These are phyloP conservation scores for Hylaeus volcanicus DNA, from an alignment of 1,140 invertebrate genomes.

Conservation along the genomic window DNA sequence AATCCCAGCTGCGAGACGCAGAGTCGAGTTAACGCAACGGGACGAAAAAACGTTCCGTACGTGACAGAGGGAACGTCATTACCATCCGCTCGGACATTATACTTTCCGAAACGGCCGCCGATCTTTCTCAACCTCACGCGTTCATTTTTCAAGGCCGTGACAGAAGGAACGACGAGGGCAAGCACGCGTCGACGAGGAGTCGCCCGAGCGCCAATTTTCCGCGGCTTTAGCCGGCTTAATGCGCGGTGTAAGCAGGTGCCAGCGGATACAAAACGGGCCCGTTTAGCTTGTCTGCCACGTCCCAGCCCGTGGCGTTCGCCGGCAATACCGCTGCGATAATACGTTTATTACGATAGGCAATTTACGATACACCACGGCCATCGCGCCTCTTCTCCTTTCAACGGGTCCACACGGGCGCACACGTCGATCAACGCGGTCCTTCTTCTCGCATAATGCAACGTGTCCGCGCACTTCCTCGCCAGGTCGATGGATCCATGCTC, in stretches of 20 bases:
- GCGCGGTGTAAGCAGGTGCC: constrained; percentile 60
- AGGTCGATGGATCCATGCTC: not conserved
- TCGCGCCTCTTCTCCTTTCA: constrained; percentile 24
- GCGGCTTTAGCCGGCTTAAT: constrained; percentile 38
- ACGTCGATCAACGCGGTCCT: constrained; percentile 34
- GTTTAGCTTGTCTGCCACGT: constrained; percentile 63
- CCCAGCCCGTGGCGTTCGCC: constrained; percentile 25
- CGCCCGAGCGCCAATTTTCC: constrained; percentile 52
- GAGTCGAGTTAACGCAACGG: not conserved
- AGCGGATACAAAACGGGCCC: constrained; percentile 63
- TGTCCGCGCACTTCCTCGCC: constrained; percentile 45
- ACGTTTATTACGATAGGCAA: constrained; percentile 70
- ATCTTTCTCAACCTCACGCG: constrained; percentile 37
- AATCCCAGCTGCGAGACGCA: not conserved
- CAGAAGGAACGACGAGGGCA: constrained; percentile 4
- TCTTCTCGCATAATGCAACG: not conserved
- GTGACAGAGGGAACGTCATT: constrained; percentile 21
- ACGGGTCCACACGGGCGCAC: not conserved
- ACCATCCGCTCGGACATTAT: constrained; percentile 30
- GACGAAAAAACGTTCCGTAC: not conserved
- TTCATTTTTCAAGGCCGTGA: constrained; percentile 39
- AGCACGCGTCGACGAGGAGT: constrained; percentile 9
- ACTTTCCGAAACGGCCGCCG: constrained; percentile 28
- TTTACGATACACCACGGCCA: constrained; percentile 61
- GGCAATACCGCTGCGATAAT: constrained; percentile 65